phyloP scores from a whole-genome alignment of 1,140 invertebrate genomes.

The Lepidurus couesii region DNA sequence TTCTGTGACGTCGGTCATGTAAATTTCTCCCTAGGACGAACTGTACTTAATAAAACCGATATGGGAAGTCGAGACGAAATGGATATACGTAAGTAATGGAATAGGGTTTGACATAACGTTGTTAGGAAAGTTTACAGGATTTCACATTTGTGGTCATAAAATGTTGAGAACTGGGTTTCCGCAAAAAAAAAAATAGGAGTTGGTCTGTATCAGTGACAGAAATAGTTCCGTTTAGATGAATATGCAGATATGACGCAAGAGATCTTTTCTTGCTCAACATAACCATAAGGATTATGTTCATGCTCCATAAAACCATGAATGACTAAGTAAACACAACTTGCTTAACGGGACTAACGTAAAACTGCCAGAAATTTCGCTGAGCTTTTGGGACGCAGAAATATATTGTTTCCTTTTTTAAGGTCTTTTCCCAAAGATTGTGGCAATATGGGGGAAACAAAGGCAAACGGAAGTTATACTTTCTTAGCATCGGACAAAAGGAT shows the following conservation, averaged over 20 bases:
- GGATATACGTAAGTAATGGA: too few relatives aligned
- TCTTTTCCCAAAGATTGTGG: neutral
- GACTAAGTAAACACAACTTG: conserved; percentile 15
- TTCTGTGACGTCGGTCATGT: too few relatives aligned
- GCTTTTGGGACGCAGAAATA: neutral
- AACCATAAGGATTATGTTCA: neutral
- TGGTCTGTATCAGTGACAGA: neutral
- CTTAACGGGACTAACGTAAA: neutral
- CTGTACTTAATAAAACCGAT: too few relatives aligned
- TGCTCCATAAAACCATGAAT: conserved; percentile 6
- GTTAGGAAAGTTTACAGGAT: too few relatives aligned
- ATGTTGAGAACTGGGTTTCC: too few relatives aligned
- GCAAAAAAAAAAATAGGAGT: too few relatives aligned
- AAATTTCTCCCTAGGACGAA: too few relatives aligned
- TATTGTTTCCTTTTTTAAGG: neutral
- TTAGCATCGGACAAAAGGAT: neutral
- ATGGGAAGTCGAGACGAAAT: too few relatives aligned
- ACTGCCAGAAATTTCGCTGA: conserved; percentile 5
- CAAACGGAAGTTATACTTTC: neutral
- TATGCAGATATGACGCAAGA: neutral
- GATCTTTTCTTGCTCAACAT: neutral
- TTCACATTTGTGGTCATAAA: too few relatives aligned
- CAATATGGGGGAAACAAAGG: neutral
- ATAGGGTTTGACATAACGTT: too few relatives aligned
- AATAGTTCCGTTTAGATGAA: neutral